phyloP scores from a whole-genome alignment of 2,113 vertebrate genomes.

The Otus sunia region DNA sequence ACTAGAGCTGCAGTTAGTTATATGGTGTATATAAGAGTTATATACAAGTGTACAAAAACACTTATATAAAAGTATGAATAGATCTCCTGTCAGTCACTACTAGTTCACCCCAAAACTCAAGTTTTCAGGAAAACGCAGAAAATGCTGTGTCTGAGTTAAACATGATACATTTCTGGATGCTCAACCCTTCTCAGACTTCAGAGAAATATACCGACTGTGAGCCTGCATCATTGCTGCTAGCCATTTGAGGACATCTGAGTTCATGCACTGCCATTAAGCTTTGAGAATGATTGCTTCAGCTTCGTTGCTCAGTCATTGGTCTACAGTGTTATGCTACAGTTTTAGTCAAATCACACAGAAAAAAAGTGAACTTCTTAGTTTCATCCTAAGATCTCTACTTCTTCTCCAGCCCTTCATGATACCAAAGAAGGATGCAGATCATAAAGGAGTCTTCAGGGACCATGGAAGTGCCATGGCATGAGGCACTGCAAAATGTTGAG shows the following conservation, averaged over 20 bases:
- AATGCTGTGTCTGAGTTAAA: background rate
- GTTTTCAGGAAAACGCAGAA: background rate
- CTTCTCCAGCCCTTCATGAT: background rate
- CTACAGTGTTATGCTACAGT: background rate
- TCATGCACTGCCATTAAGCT: background rate
- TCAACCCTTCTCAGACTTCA: background rate
- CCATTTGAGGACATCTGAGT: background rate
- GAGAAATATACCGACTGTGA: background rate
- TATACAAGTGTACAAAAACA: background rate
- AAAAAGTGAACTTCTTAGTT: background rate
- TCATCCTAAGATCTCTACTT: background rate
- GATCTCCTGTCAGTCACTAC: background rate
- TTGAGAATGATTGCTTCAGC: background rate
- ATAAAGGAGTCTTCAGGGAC: background rate
- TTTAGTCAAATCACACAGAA: background rate
- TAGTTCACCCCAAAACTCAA: background rate
- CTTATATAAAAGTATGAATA: background rate
- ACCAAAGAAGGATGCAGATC: background rate
- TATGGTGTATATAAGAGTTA: background rate
- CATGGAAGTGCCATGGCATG: background rate
- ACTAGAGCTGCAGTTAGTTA: background rate
- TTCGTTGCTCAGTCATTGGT: fast-evolving
- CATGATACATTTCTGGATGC: background rate
- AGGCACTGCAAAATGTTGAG: background rate
- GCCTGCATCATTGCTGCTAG: background rate